Evolutionary conservation across 2,888 invertebrate species (phyloP), one percentile per base, ranked within the genome.

Genomic region (Metacarcinus magister): DNA sequence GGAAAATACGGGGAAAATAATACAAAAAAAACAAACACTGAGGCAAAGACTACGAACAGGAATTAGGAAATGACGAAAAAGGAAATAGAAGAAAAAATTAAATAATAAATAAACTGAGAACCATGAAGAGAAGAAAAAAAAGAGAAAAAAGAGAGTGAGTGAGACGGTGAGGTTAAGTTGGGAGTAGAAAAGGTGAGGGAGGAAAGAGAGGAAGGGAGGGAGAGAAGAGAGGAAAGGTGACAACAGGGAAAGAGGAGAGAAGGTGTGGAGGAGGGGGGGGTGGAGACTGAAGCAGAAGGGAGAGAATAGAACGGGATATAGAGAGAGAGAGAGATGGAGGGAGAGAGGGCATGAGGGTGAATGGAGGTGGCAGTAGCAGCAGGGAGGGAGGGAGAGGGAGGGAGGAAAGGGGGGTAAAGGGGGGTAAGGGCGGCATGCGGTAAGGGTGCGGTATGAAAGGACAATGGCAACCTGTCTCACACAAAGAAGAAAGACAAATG

Each of bases 401-500:
- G 60, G 90, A 90, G 67, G 19, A 28, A 90, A 10, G 10, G 95
- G 32, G 67, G 54, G 39, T 60, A 75, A 19, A 32, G 48, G 67
- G 44, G 93, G 28, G 95, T 13, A 44, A 89, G 75, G 91, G 94
- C 19, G 28, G 93, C 94, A 95, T 94, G 95, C 95, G 94, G 96
- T 89, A 46, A 94, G 94, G 94, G 96, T 94, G 96, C 94, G 96
- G 94, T 54, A 92, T 48, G 19, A 93, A 13, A 46, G 96, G 92
- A 95, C 96, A 96, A 96, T 92, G 60, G 92, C 67, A 28, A 39
- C 54, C 96, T 95, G 96, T 94, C 94, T 60, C 75, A 43, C 95
- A 96, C 96, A 96, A 96, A 92, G 89, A 92, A 87, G 48, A 95
- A 82, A 96, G 96, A 96, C 96, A 96, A 96, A 94, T 96, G 96